Evolutionary conservation across 2,888 invertebrate genomes (phyloP).

Genomic region (Mythimna lalbum): DNA sequence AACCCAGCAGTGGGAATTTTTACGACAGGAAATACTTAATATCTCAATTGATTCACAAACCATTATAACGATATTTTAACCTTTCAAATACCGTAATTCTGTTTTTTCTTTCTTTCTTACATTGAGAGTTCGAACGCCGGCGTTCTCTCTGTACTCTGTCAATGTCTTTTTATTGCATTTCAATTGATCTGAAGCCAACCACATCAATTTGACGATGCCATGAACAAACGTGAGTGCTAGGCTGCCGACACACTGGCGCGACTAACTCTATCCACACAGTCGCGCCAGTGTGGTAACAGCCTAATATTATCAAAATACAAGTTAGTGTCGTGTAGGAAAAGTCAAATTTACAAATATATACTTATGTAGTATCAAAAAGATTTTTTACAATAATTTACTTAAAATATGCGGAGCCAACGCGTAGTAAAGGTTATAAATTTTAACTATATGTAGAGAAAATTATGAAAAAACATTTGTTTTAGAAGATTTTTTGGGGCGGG

Average conservation of each 20-base stretch:
- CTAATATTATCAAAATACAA: conserved; percentile 56
- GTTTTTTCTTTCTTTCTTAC: no score
- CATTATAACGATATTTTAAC: no score
- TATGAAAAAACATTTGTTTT: conserved; percentile 50
- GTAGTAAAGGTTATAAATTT: conserved; percentile 58
- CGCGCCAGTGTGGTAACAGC: conserved; percentile 18
- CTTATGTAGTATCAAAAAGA: conserved; percentile 66
- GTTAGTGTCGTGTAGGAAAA: conserved; percentile 66
- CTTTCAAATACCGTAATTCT: no score
- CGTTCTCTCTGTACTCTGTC: no score
- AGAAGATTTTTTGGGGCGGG: conserved; percentile 3
- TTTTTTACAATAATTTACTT: conserved; percentile 67
- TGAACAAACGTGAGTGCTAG: conserved; percentile 54
- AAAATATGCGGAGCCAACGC: conserved; percentile 50
- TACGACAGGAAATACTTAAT: no score
- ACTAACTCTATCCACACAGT: background rate
- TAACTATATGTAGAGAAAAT: conserved; percentile 44
- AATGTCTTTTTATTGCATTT: no score
- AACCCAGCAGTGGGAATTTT: no score
- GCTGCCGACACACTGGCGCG: conserved; percentile 25
- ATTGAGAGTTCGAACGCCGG: no score
- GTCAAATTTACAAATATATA: conserved; percentile 65
- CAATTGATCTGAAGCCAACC: conserved; percentile 39
- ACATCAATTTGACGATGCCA: conserved; percentile 43
- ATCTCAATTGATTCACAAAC: no score